phyloP scores from a whole-genome alignment of 2,113 vertebrate species.

The Cnemophilus loriae region DNA sequence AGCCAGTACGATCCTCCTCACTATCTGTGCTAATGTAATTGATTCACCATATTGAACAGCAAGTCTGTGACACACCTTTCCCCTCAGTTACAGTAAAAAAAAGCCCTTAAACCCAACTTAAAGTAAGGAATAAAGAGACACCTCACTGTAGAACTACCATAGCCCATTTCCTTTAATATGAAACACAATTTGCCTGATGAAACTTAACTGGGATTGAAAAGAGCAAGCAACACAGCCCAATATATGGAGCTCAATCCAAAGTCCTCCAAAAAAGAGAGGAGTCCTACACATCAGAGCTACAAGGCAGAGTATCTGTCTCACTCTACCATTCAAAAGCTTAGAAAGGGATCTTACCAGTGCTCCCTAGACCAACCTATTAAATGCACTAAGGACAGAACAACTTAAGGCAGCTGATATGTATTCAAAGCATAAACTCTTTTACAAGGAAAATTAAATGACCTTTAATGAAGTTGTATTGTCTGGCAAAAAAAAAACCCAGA shows the following conservation, averaged over 20 bases:
- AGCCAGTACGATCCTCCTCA: neutral
- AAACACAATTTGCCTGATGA: neutral
- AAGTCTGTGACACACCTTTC: neutral
- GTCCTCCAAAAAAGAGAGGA: neutral
- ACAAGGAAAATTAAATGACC: neutral
- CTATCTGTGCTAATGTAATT: neutral
- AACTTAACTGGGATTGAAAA: neutral
- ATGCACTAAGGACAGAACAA: neutral
- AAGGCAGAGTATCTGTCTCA: neutral
- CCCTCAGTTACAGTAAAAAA: neutral
- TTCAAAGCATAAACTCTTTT: neutral
- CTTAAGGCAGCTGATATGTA: neutral
- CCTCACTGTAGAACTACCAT: neutral
- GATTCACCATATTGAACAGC: neutral
- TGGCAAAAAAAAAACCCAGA: slow-evolving; percentile 2
- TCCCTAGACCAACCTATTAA: neutral
- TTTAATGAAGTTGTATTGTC: slow-evolving; percentile 16
- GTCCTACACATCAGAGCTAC: neutral
- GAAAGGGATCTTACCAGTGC: neutral
- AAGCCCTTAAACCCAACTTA: neutral
- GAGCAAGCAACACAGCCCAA: neutral
- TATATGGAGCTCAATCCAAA: neutral
- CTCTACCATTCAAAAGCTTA: neutral
- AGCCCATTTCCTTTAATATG: neutral
- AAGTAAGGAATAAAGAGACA: neutral